Evolutionary conservation across 2,888 invertebrate genomes (phyloP), one percentile per base, ranked within the genome.

Genomic region (Polydrusus cervinus): DNA sequence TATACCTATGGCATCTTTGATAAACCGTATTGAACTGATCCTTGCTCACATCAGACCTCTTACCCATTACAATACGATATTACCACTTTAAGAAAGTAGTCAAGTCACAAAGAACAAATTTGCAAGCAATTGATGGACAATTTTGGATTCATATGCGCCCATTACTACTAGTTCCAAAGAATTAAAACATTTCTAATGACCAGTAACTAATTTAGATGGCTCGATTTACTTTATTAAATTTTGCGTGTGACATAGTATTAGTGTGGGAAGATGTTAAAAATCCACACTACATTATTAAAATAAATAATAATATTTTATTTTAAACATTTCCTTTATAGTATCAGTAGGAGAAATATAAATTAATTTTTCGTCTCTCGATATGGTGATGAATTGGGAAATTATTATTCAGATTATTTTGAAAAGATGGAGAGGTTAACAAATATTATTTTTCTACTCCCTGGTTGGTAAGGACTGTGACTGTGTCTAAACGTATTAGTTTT

Each of bases 161-260:
- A 43, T 43, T 10, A 43, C 43, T 43, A 43, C 11, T n/a, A 1
- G 5, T 43, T n/a, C n/a, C n/a, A 43, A 10, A 43, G n/a, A 1
- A 1, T 20, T 51, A 20, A 51, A 1, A 51, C 16, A 51, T 43
- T 53, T 53, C 3, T 53, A 25, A 53, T 53, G 1, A 20, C 18
- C 13, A 13, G 7, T 55, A 34, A 55, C 34, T 34, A 55, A 25
- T 55, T n/a, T 30, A 14, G 6, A 55, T 55, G 30, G n/a, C 34
- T 30, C n/a, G 55, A 55, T 55, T 55, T 55, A 55, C 11, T 55
- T 55, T 34, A 51, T 51, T 51, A 51, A 51, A 51, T 51, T 49
- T 49, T 49, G 47, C 47, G 47, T 16, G 47, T 49, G 20, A 51
- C 18, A 20, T 9, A 18, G 20, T 51, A 6, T 51, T 51, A 18